Base-by-base conservation (phyloP, 2,113 vertebrate genomes). In the Lycocorax pyrrhopterus region DNA sequence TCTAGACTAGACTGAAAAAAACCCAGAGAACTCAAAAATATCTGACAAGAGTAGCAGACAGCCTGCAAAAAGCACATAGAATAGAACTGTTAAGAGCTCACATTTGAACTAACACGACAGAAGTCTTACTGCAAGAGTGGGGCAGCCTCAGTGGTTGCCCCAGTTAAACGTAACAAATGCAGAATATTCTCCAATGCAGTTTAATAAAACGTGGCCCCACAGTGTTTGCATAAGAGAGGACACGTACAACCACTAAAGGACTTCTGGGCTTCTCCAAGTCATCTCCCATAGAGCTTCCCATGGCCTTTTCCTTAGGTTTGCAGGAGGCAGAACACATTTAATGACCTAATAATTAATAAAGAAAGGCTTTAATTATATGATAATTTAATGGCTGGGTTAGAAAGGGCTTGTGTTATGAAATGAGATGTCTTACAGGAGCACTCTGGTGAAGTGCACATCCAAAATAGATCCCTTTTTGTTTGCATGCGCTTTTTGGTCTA, bases 21-120 rank as follows among this genome's bases (percentile, higher is more conserved):
- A 0, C 13, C 0, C 41, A 32, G 0, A 49, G 21, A 68, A 63
- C 10, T 52, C 39, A 68, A 72, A 88, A 87, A 8, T n/a, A 39
- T 33, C 52, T 47, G 53, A 47, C 5, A 51, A 7, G 47, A 79
- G 23, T 16, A 67, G 11, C 18, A 91, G 77, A 51, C 74, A 81
- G 11, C 12, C 64, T 71, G 11, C 10, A 47, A 89, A 76, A 64
- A 2, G 1, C 20, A 33, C 8, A 9, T n/a, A 44, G 80, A 84
- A 58, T 13, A 46, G 27, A 77, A 74, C 17, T 79, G 19, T 15
- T 63, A 74, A 56, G 14, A 63, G 43, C 13, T 39, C 51, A 44
- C 16, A 13, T 72, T 75, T 56, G 69, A 86, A 47, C n/a, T 5
- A 76, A 19, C 12, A 13, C 20, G 30, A 30, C 4, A 13, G 3